Conservation (phyloP, 2,888 invertebrate species). For the Mythimna loreyi region DNA sequence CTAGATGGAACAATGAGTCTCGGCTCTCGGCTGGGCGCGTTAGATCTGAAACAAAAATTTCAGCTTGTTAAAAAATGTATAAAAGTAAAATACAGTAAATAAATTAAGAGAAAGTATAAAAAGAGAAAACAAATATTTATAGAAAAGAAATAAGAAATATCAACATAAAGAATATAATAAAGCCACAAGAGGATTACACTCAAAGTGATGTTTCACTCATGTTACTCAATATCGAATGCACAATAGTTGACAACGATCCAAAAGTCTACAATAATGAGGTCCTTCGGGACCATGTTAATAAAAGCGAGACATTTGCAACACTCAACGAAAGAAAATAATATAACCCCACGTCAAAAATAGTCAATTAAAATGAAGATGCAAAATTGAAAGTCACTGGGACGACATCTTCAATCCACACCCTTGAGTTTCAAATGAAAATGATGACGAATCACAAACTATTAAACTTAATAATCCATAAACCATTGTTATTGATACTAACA, state of each 20-base stretch:
- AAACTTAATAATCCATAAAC: slow-evolving; percentile 73
- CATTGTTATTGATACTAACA: slow-evolving; percentile 74
- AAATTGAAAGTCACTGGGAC: slow-evolving; percentile 72
- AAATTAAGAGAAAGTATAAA: neutral
- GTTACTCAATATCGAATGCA: slow-evolving; percentile 47
- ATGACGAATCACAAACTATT: slow-evolving; percentile 75
- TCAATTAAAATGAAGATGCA: slow-evolving; percentile 68
- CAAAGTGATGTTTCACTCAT: slow-evolving; percentile 30
- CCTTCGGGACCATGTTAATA: slow-evolving; percentile 46
- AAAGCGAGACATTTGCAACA: slow-evolving; percentile 61
- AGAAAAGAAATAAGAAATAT: slow-evolving; percentile 2
- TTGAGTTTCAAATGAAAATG: slow-evolving; percentile 62
- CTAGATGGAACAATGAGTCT: slow-evolving; percentile 61
- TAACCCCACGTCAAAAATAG: slow-evolving; percentile 60
- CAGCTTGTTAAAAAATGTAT: slow-evolving; percentile 32
- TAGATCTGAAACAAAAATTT: slow-evolving; percentile 84
- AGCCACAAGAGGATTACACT: slow-evolving; percentile 31
- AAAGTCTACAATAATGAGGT: slow-evolving; percentile 59
- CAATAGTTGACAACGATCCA: slow-evolving; percentile 50
- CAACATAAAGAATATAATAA: slow-evolving; percentile 13
- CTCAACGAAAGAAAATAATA: slow-evolving; percentile 58
- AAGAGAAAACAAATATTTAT: neutral
- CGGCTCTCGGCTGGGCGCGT: slow-evolving; percentile 76
- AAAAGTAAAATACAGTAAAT: slow-evolving; percentile 7
- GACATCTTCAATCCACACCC: slow-evolving; percentile 62